These are phyloP conservation scores for Mesorhabditis spiculigera DNA, from an alignment of 2,888 invertebrate species.

Conservation along the genomic window DNA sequence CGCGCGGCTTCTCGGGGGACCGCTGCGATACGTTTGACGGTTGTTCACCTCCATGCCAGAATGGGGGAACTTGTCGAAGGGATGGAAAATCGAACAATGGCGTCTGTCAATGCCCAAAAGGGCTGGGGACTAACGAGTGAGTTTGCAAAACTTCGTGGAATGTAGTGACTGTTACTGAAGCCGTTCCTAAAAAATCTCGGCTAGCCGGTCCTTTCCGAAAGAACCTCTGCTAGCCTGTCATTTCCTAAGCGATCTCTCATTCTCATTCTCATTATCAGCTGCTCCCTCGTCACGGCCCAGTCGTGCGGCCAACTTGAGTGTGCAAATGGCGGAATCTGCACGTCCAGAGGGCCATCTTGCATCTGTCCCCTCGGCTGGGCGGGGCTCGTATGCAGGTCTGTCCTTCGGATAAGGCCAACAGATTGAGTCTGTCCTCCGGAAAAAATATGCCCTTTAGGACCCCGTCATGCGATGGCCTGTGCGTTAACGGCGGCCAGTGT, in stretches of 20 bases:
- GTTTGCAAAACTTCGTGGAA: not conserved
- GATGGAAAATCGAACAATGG: slow-evolving; percentile 54
- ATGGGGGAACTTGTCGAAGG: slow-evolving; percentile 61
- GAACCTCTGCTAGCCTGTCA: too few species aligned
- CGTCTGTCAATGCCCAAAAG: slow-evolving; percentile 60
- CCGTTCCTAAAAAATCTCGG: too few species aligned
- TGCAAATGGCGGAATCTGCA: slow-evolving; percentile 61
- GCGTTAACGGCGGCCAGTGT: not conserved
- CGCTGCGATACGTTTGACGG: slow-evolving; percentile 64
- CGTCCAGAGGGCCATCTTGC: slow-evolving; percentile 60
- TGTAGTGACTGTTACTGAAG: too few species aligned
- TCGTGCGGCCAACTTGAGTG: slow-evolving; percentile 52
- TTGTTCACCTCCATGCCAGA: slow-evolving; percentile 57
- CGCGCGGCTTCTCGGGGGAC: slow-evolving; percentile 60
- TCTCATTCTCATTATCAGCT: slow-evolving; percentile 10
- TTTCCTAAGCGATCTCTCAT: not conserved
- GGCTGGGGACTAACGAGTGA: slow-evolving; percentile 21
- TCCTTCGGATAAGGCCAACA: not conserved
- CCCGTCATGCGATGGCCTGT: not conserved
- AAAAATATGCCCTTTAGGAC: not conserved
- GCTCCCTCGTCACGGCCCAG: slow-evolving; percentile 19
- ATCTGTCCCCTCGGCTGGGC: slow-evolving; percentile 64
- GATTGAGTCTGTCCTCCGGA: not conserved
- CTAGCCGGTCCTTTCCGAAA: too few species aligned
- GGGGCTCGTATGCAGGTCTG: slow-evolving; percentile 65